phyloP scores from a whole-genome alignment of 1,140 invertebrate species.

The Lineus longissimus region DNA sequence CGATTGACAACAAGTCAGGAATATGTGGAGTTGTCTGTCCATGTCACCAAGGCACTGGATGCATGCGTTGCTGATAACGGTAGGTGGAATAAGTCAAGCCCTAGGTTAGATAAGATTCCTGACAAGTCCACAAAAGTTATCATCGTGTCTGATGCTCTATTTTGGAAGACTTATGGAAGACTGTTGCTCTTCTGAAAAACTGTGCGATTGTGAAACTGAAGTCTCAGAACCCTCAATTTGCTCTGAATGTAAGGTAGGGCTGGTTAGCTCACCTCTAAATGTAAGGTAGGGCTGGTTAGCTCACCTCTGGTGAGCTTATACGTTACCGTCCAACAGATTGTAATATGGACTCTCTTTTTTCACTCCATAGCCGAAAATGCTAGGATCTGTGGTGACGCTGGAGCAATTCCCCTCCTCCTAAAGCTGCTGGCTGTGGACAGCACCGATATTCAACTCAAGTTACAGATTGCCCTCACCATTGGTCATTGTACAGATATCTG shows the following conservation, averaged over 20 bases:
- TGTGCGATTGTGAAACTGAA: too few relatives aligned
- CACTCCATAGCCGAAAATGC: constrained; percentile 5
- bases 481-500: background rate
- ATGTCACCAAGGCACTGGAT: background rate
- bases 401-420: background rate
- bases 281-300: too few relatives aligned
- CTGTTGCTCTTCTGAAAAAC: too few relatives aligned
- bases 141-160: background rate
- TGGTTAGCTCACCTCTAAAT: too few relatives aligned
- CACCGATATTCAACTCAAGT: background rate
- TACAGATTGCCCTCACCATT: background rate
- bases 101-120: background rate
- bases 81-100: background rate
- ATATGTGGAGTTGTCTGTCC: background rate
- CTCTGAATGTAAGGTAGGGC: too few relatives aligned
- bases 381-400: background rate
- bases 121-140: background rate
- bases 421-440: background rate
- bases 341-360: background rate
- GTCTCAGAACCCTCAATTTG: too few relatives aligned
- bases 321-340: background rate
- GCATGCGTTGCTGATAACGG: background rate
- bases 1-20: background rate
- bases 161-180: background rate
- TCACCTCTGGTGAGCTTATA: too few relatives aligned